Base-by-base conservation (phyloP, 2,888 invertebrate genomes). In the Galerucella calmariensis region DNA sequence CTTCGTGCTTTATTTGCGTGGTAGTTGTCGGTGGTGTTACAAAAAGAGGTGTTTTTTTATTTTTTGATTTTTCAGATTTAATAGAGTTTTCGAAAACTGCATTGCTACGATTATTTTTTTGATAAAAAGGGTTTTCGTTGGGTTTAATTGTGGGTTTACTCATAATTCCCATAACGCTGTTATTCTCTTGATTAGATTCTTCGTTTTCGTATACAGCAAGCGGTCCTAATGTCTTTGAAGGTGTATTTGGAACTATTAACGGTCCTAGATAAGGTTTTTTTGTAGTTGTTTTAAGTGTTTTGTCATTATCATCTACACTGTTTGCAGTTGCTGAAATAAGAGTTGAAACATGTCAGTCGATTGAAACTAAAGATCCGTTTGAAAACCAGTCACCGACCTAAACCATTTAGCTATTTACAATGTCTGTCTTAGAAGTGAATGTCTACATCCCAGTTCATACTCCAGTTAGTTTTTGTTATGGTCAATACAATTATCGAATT, bases 11-110 rank as follows among this genome's bases (percentile, higher is more conserved):
- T 58, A 35, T 35, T 35, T 69, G 16, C 11, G 59, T 69, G 16
- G 79, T 75, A 20, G 69, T 67, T 11, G 75, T 67, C 56, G 80
- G 78, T 66, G 79, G 82, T 62, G 83, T 84, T n/a, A 82, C 82
- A 75, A 81, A 83, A 48, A 80, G 2, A 16, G 77, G 59, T 62
- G 72, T 56, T 41, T 77, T 75, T 76, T 82, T 81, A 24, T 77
- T 79, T 59, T 79, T 79, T 35, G 69, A 12, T 65, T 76, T 77
- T 51, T 73, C 69, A 12, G 89, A 88, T 84, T 84, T 88, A 78
- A 88, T 88, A 8, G 89, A 88, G 14, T 89, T 89, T 75, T 66
- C 87, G 85, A 80, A 88, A 88, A 2, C 87, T 83, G 27, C 79
- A 72, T 48, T 78, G 16, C 53, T 61, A 27, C 53, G 44, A 53